These are phyloP conservation scores for Caenorhabditis inopinata DNA, from an alignment of 1,140 invertebrate species.

Conservation along the genomic window DNA sequence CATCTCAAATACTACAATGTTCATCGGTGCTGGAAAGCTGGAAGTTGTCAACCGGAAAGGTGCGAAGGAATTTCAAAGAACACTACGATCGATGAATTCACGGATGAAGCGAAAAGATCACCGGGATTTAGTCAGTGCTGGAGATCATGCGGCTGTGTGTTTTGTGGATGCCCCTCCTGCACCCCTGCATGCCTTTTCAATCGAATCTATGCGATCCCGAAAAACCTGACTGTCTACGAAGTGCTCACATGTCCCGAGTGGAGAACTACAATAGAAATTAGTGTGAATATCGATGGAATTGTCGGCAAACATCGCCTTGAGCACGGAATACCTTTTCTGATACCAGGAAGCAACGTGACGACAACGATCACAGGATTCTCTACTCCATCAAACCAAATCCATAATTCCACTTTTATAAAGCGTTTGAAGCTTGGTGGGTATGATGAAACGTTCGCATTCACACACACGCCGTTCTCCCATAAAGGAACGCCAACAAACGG, in stretches of 20 bases:
- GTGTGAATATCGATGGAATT: neutral
- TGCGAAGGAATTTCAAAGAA: too few relatives aligned
- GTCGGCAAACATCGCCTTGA: neutral
- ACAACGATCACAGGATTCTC: neutral
- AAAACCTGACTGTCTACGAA: neutral
- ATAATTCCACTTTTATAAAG: neutral
- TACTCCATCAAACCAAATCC: neutral
- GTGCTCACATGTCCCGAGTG: neutral
- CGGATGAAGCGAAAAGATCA: too few relatives aligned
- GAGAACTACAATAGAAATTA: neutral
- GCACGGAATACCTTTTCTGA: neutral
- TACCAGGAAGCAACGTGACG: neutral
- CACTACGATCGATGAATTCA: too few relatives aligned
- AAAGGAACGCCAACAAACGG: neutral
- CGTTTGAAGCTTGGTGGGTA: neutral
- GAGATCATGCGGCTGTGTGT: neutral
- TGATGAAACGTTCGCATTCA: neutral
- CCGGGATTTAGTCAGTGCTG: neutral
- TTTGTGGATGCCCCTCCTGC: neutral
- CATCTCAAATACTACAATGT: too few relatives aligned
- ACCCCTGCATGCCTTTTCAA: neutral
- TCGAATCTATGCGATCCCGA: neutral
- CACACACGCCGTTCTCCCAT: neutral
- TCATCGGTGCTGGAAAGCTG: too few relatives aligned
- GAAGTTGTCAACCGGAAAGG: too few relatives aligned